Percentiles rank a stretch among this genome's conserved stretches.
phyloP scores from a whole-genome alignment of 2,888 invertebrate genomes.

The Tiliacea aurago region DNA sequence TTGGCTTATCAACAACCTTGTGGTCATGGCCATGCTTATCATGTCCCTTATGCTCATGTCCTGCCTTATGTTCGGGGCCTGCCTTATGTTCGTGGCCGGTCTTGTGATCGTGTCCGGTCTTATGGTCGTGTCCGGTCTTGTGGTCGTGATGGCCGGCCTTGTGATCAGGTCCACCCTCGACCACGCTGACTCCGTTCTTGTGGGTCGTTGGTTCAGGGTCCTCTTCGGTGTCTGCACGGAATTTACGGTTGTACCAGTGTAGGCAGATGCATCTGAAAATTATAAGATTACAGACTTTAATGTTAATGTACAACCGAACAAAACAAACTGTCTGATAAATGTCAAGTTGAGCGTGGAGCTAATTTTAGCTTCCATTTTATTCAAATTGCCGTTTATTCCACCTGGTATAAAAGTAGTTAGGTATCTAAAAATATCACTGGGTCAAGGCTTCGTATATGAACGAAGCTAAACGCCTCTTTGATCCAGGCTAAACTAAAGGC shows the following conservation, averaged over 20 bases:
- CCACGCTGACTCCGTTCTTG: slow-evolving; percentile 87
- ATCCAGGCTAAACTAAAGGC: slow-evolving; percentile 7
- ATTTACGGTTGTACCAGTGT: slow-evolving; percentile 90
- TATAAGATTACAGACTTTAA: background rate
- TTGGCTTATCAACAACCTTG: slow-evolving; percentile 70
- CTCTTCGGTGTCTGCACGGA: slow-evolving; percentile 84
- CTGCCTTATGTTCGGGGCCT: slow-evolving; percentile 38
- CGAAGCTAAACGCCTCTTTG: background rate
- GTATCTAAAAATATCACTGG: slow-evolving; percentile 18
- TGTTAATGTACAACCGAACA: background rate
- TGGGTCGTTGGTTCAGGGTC: slow-evolving; percentile 85
- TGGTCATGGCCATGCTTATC: slow-evolving; percentile 56
- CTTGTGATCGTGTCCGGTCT: slow-evolving; percentile 52
- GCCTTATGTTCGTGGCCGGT: slow-evolving; percentile 48
- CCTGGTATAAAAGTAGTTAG: background rate
- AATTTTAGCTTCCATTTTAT: slow-evolving; percentile 16
- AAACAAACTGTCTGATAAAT: background rate
- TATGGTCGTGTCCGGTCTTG: slow-evolving; percentile 57
- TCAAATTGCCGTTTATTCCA: background rate
- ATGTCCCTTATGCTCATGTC: slow-evolving; percentile 52
- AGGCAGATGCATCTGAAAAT: slow-evolving; percentile 92
- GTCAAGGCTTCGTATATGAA: slow-evolving; percentile 25
- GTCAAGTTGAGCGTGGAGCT: background rate
- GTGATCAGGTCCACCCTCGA: slow-evolving; percentile 79
- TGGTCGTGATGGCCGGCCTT: slow-evolving; percentile 67